These are phyloP conservation scores for Pentalonia nigronervosa DNA, from an alignment of 1,140 invertebrate genomes.

Conservation along the genomic window DNA sequence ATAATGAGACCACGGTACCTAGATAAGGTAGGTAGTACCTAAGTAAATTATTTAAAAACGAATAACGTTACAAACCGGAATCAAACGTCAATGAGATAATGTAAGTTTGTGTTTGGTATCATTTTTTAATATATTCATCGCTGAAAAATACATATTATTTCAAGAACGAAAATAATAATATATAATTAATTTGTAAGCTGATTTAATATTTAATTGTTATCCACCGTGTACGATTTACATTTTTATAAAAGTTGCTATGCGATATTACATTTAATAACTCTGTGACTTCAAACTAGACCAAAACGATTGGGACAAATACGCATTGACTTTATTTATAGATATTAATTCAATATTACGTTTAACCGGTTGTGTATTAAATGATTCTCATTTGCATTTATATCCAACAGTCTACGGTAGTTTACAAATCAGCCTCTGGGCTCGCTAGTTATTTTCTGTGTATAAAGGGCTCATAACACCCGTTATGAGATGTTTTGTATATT, in stretches of 20 bases:
- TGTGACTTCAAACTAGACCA: neutral
- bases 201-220: conserved; percentile 5
- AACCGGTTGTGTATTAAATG: conserved; percentile 30
- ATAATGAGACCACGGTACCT: neutral
- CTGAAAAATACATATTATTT: neutral
- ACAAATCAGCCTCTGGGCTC: neutral
- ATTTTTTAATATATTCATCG: neutral
- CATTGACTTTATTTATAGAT: neutral
- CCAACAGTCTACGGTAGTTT: neutral
- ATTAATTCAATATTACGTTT: conserved; percentile 11
- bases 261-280: neutral
- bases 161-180: neutral
- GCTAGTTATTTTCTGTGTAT: neutral
- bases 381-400: conserved; percentile 26
- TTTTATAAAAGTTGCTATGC: neutral
- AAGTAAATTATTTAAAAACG: neutral
- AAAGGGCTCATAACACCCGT: conserved; percentile 5
- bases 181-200: neutral
- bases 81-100: neutral
- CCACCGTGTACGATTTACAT: neutral
- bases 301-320: conserved; percentile 1
- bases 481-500: neutral
- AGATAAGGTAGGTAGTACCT: neutral
- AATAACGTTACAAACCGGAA: neutral
- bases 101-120: neutral